phyloP scores from a whole-genome alignment of 2,113 vertebrate genomes.

The Tachycineta bicolor region DNA sequence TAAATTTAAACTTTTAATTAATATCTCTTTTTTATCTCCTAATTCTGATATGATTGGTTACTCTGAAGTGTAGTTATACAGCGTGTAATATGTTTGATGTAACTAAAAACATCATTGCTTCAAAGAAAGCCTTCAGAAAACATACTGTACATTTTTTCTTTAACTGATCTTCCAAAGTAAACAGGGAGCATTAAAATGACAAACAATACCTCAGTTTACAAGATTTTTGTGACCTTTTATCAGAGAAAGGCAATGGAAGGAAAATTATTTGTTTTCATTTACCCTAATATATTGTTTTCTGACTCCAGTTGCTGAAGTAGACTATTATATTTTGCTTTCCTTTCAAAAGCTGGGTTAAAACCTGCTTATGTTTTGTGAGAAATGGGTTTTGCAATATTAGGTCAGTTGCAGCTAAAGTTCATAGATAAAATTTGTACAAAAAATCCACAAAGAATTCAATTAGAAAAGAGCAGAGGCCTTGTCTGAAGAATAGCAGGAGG shows the following conservation, averaged over 20 bases:
- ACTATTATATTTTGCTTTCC: slow-evolving; percentile 57
- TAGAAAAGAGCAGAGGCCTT: slow-evolving; percentile 19
- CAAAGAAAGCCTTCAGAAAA: neutral
- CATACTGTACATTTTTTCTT: neutral
- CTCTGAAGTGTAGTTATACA: neutral
- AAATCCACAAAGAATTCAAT: neutral
- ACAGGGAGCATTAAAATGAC: neutral
- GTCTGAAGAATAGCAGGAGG: slow-evolving; percentile 1
- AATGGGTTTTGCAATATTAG: slow-evolving; percentile 45
- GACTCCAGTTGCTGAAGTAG: slow-evolving; percentile 10
- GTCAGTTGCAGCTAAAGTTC: slow-evolving; percentile 24
- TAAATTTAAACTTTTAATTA: neutral
- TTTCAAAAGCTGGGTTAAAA: slow-evolving; percentile 68
- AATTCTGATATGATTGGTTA: neutral
- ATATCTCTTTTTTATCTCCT: neutral
- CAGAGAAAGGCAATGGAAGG: neutral
- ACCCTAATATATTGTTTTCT: slow-evolving; percentile 18
- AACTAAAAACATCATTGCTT: neutral
- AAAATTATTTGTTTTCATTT: slow-evolving; percentile 54
- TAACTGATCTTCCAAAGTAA: neutral
- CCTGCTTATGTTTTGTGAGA: slow-evolving; percentile 45
- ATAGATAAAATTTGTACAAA: slow-evolving; percentile 4
- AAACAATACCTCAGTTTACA: neutral
- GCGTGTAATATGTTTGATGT: neutral
- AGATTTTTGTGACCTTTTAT: slow-evolving; percentile 31